Evolutionary conservation across 2,113 vertebrate species (phyloP), one percentile per base, ranked within the genome.

Genomic region (Lipotes vexillifer): DNA sequence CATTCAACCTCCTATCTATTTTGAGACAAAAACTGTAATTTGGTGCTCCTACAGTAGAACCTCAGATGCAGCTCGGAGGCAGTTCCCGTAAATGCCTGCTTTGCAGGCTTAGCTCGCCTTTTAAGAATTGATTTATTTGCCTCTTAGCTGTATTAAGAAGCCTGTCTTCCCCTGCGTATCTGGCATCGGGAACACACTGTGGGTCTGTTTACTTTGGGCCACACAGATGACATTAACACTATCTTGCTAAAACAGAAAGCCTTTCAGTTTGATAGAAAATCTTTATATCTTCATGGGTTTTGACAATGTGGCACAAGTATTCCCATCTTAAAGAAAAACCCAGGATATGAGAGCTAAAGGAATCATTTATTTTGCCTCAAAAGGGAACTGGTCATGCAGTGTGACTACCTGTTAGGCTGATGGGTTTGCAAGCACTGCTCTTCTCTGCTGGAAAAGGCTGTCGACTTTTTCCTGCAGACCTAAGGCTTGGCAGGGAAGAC

Each of bases 1-100:
- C 96, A 96, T 98, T 99, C 97, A 98, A 97, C 98, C 57, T 95
- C 94, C 91, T 94, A 78, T 98, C 96, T 98, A 98, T 98, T 98
- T 98, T 97, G 97, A 98, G 98, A 98, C 95, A 97, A 97, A 98
- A 98, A 98, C 96, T 95, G 85, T 98, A 97, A 98, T 98, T 98
- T 98, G 98, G 97, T 98, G 96, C 97, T 97, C 97, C 97, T 97
- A 93, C 97, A 93, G 96, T 92, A 97, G 97, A 98, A 92, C 97
- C 93, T 97, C 87, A 98, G 96, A 97, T 97, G 88, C 95, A 92
- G 68, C 97, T 97, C 94, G 4, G 97, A 96, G 90, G 95, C 97
- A 91, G 93, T 97, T 97, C 97, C 97, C 92, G 84, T 98, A 98
- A 98, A 98, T 97, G 98, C 96, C 88, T 98, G 94, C 96, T 98